A percentile compares a stretch with the other conserved stretches of the same genome.
phyloP scores from a whole-genome alignment of 1,140 invertebrate genomes.

The Thaumatotibia leucotreta region DNA sequence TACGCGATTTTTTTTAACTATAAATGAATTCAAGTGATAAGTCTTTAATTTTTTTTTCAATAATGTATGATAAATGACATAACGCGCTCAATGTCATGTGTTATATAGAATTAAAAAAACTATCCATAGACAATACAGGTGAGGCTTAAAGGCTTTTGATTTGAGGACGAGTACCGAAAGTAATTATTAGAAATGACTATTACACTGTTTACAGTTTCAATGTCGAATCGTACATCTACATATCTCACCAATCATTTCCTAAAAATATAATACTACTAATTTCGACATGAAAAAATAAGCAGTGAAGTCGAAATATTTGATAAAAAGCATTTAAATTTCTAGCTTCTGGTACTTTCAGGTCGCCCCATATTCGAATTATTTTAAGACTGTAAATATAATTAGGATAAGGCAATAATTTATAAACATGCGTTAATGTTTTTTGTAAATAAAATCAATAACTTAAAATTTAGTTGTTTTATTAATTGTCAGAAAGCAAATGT shows the following conservation, averaged over 20 bases:
- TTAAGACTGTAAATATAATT: slow-evolving; percentile 72
- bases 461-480: slow-evolving; percentile 31
- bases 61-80: neutral
- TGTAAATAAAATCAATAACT: slow-evolving; percentile 66
- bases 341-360: neutral
- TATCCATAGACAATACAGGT: neutral
- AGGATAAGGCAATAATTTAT: slow-evolving; percentile 67
- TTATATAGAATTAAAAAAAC: neutral
- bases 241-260: no score
- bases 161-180: neutral
- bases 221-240: neutral
- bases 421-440: slow-evolving; percentile 52
- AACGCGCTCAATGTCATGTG: neutral
- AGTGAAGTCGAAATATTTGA: neutral
- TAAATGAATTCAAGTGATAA: neutral
- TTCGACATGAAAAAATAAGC: neutral
- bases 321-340: neutral
- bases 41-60: neutral
- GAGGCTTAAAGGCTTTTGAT: neutral
- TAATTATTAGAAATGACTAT: neutral
- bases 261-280: no score
- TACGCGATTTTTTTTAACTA: neutral
- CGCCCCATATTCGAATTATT: slow-evolving; percentile 9
- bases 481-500: neutral
- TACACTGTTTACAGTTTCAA: neutral